Conservation (phyloP, 2,113 vertebrate genomes). For the Pyrgilauda ruficollis region DNA sequence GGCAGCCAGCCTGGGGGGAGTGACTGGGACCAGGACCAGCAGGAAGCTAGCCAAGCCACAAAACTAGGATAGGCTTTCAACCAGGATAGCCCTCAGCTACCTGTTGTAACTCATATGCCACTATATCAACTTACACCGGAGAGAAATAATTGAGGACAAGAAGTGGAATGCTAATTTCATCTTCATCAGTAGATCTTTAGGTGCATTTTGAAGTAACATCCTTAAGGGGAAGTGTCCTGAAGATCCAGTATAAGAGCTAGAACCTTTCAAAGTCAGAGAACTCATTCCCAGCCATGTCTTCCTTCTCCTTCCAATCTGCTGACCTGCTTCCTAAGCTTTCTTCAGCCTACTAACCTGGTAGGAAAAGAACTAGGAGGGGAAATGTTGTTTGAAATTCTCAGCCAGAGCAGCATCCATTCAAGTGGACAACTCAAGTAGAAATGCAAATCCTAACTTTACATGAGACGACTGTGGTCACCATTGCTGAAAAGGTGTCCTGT, state of each 20-base stretch:
- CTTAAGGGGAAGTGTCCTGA: not conserved
- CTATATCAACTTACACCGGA: not conserved
- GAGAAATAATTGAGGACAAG: not conserved
- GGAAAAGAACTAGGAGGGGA: not conserved
- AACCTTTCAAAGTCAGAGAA: not conserved
- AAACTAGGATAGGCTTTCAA: not conserved
- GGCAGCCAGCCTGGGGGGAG: not conserved
- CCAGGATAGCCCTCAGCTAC: not conserved
- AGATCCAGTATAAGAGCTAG: not conserved
- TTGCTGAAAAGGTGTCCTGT: not conserved
- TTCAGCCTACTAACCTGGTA: not conserved
- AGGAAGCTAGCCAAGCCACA: not conserved
- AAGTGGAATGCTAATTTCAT: not conserved
- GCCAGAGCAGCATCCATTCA: not conserved
- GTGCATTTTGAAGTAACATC: not conserved
- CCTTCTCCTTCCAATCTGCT: not conserved
- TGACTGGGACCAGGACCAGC: not conserved
- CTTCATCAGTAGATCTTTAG: not conserved
- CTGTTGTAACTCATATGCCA: not conserved
- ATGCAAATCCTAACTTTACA: not conserved
- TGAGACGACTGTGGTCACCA: not conserved
- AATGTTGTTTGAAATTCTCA: not conserved
- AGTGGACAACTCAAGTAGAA: not conserved
- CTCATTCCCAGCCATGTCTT: accelerated
- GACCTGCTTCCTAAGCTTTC: not conserved